These are phyloP conservation scores for Galagoides demidoff DNA, from an alignment of 2,797 vertebrate species.

Conservation along the genomic window DNA sequence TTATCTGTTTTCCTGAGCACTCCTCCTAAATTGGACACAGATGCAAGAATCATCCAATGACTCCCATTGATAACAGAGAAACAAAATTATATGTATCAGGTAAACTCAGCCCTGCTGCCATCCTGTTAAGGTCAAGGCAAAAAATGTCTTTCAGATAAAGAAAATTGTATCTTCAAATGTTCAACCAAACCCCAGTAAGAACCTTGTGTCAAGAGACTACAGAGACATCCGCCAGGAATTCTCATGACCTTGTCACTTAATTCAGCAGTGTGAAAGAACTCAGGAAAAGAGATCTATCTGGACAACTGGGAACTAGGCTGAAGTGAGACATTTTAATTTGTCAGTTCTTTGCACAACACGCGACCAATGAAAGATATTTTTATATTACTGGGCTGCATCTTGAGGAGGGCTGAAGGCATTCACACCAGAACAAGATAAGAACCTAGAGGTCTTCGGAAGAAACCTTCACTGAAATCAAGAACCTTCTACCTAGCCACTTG, in stretches of 20 bases:
- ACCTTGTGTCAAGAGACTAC: not conserved
- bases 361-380: conserved; percentile 6
- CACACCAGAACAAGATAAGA: not conserved
- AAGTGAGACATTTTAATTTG: not conserved
- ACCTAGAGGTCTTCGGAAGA: not conserved
- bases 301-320: not conserved
- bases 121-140: too few relatives aligned
- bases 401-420: conserved; percentile 25
- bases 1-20: not conserved
- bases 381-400: not conserved
- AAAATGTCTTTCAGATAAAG: not conserved
- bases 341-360: not conserved
- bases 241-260: not conserved
- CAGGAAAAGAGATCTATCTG: not conserved
- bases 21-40: not conserved
- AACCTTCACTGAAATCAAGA: conserved; percentile 21
- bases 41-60: not conserved
- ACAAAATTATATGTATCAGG: not conserved
- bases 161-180: not conserved
- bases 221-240: not conserved
- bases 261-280: not conserved
- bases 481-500: not conserved
- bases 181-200: not conserved
- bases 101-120: not conserved
- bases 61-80: not conserved